These are phyloP conservation scores for Brenthis daphne DNA, from an alignment of 2,888 invertebrate genomes.

Conservation along the genomic window DNA sequence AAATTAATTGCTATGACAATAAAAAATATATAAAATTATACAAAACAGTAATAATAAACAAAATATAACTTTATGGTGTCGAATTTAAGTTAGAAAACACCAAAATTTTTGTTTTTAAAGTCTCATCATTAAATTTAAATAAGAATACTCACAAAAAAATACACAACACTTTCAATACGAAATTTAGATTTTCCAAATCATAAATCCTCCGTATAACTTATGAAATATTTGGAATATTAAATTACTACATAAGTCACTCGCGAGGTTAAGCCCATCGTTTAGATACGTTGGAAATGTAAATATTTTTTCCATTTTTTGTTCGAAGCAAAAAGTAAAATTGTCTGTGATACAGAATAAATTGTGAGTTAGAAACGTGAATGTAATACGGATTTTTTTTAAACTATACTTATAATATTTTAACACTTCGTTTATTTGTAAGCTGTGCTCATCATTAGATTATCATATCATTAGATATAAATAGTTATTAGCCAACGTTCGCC, in stretches of 20 bases:
- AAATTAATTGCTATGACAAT: no score
- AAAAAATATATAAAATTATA: no score
- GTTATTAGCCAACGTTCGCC: no score
- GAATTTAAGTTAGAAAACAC: no score
- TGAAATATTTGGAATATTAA: constrained; percentile 19
- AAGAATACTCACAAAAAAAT: no score
- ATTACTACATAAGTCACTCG: constrained; percentile 4
- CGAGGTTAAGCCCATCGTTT: constrained; percentile 17
- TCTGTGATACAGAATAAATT: constrained; percentile 18
- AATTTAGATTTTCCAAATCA: no score
- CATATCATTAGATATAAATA: background rate
- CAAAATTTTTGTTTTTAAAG: no score
- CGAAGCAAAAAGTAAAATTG: background rate
- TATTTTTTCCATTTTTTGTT: constrained; percentile 20
- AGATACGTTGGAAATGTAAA: constrained; percentile 18
- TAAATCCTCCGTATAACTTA: background rate
- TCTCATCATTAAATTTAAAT: no score
- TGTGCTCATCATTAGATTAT: background rate
- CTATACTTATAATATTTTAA: background rate
- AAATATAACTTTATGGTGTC: no score
- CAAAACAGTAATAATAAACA: no score
- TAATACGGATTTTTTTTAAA: background rate
- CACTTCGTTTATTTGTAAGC: background rate
- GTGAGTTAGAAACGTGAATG: background rate
- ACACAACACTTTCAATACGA: no score